phyloP scores from a whole-genome alignment of 1,140 invertebrate genomes.

The Leptoteleia sp. region DNA sequence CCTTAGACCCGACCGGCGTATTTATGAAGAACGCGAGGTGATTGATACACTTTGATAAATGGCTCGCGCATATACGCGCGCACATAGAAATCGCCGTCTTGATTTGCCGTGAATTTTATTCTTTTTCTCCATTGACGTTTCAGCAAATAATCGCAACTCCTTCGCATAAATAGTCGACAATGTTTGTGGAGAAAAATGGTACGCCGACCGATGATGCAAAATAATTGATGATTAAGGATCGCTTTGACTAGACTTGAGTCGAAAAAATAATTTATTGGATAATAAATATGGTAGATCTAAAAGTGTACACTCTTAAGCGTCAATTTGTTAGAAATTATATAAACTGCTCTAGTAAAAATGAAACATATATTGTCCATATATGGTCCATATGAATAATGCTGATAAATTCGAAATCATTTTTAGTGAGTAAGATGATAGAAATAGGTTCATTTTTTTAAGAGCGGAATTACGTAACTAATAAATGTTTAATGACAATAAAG shows the following conservation, averaged over 20 bases:
- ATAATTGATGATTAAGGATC: slow-evolving; percentile 23
- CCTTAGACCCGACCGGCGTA: slow-evolving; percentile 45
- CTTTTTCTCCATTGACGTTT: slow-evolving; percentile 6
- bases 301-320: too few species aligned
- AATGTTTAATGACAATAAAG: too few species aligned
- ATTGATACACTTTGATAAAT: slow-evolving; percentile 58
- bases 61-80: background rate
- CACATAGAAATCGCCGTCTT: slow-evolving; percentile 15
- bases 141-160: slow-evolving; percentile 24
- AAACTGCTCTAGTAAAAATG: too few species aligned
- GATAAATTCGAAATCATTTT: too few species aligned
- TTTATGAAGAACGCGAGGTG: slow-evolving; percentile 53
- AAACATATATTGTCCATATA: too few species aligned
- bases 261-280: background rate
- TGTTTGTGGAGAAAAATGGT: slow-evolving; percentile 18
- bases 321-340: too few species aligned
- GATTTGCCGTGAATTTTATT: slow-evolving; percentile 15
- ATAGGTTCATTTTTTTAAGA: too few species aligned
- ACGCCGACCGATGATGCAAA: slow-evolving; percentile 7
- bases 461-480: too few species aligned
- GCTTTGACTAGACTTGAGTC: slow-evolving; percentile 7
- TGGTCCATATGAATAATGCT: too few species aligned
- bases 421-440: too few species aligned
- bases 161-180: slow-evolving; percentile 12
- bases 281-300: too few species aligned